Percentiles rank a stretch among this genome's conserved stretches.
Evolutionary conservation across 1,140 invertebrate species (phyloP).

Genomic region (Drosophila kurseongensis): DNA sequence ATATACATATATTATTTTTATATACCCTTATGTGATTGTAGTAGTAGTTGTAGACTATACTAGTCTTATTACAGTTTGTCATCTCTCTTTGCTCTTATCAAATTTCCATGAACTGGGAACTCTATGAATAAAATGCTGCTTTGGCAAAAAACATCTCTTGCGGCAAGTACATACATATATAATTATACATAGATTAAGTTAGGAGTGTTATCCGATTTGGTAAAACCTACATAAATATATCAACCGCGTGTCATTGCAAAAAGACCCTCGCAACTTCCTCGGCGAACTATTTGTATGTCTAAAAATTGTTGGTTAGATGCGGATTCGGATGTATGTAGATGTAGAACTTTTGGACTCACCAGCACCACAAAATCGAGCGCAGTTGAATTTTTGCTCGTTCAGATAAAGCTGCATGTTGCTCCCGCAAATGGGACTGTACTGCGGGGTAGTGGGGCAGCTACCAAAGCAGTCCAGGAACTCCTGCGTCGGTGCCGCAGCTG

Average conservation of each 20-base stretch:
- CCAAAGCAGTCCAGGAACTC: constrained; percentile 83
- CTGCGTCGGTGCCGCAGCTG: constrained; percentile 57
- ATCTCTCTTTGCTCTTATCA: constrained; percentile 33
- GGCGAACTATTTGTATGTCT: constrained; percentile 77
- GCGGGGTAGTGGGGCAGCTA: constrained; percentile 85
- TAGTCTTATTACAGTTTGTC: constrained; percentile 27
- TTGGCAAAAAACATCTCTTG: background rate
- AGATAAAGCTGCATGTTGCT: constrained; percentile 87
- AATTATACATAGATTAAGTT: no score
- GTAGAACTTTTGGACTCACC: constrained; percentile 75
- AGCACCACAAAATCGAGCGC: constrained; percentile 87
- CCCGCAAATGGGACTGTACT: constrained; percentile 91
- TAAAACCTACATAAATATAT: background rate
- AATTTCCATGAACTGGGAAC: constrained; percentile 8
- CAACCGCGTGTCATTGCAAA: constrained; percentile 76
- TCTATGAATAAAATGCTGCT: background rate
- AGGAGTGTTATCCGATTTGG: no score
- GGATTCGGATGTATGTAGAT: background rate
- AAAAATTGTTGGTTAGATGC: background rate
- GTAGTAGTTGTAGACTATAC: no score
- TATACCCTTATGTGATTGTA: background rate
- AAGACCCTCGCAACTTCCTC: constrained; percentile 73
- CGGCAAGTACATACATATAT: background rate
- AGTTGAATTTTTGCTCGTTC: constrained; percentile 87
- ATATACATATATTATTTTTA: background rate